Percentiles rank a stretch among this genome's conserved stretches.
Conservation (phyloP, 2,888 invertebrate genomes). For the Xylota segnis region DNA sequence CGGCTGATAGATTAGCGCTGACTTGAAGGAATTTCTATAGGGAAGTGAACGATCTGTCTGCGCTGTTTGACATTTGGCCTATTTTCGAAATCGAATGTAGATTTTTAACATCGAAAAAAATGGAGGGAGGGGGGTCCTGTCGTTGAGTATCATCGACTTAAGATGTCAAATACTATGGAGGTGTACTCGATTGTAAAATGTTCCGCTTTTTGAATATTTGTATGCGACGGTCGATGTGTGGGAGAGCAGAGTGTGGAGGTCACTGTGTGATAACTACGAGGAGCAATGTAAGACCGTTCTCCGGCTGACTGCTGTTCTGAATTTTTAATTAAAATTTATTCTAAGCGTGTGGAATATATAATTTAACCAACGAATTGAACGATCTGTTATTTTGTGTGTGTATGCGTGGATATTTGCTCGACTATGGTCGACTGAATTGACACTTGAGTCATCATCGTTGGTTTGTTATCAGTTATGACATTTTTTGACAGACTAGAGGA, state of each 20-base stretch:
- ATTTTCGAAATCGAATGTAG: conserved; percentile 8
- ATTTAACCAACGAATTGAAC: conserved; percentile 5
- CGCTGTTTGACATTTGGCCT: conserved; percentile 39
- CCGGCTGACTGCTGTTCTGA: conserved; percentile 20
- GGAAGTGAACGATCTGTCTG: conserved; percentile 35
- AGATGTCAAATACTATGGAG: background rate
- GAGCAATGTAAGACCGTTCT: background rate
- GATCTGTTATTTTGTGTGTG: background rate
- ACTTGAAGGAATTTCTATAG: conserved; percentile 12
- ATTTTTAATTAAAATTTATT: conserved; percentile 43
- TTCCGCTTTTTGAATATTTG: background rate
- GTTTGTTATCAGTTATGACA: conserved; percentile 14
- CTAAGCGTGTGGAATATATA: conserved; percentile 26
- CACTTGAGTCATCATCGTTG: conserved; percentile 23
- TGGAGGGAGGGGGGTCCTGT: too few relatives aligned
- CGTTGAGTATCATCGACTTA: background rate
- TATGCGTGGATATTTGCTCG: background rate
- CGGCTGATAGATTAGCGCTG: conserved; percentile 7
- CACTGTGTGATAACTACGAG: conserved; percentile 4
- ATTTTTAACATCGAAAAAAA: conserved; percentile 2
- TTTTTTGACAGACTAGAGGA: background rate
- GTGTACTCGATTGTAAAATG: background rate
- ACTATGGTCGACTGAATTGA: conserved; percentile 10
- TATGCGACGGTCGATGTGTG: background rate
- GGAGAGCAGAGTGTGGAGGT: conserved; percentile 13